Evolutionary conservation across 2,888 invertebrate genomes (phyloP).

Genomic region (Epistrophe grossulariae): DNA sequence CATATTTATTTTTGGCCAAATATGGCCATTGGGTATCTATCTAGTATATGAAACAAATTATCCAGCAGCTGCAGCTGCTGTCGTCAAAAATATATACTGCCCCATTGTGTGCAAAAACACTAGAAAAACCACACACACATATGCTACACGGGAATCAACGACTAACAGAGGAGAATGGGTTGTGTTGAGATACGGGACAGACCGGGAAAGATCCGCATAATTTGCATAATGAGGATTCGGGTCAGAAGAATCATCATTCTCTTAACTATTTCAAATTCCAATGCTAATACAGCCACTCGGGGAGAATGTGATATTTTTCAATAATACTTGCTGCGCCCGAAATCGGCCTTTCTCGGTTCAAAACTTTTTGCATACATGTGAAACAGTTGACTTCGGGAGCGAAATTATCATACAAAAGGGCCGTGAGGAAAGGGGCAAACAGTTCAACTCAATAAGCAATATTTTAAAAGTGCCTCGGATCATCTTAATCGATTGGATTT

Average conservation of each 20-base stretch:
- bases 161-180: neutral
- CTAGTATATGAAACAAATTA: conserved; percentile 59
- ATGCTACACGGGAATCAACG: conserved; percentile 33
- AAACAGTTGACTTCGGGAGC: neutral
- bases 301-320: conserved; percentile 67
- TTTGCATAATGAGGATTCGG: conserved; percentile 71
- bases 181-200: neutral
- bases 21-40: conserved; percentile 51
- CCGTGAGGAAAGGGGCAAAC: no score
- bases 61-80: conserved; percentile 62
- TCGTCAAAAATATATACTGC: conserved; percentile 63
- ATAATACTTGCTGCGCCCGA: conserved; percentile 47
- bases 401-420: neutral
- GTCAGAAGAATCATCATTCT: conserved; percentile 67
- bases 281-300: conserved; percentile 61
- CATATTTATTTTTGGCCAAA: conserved; percentile 18
- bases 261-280: conserved; percentile 70
- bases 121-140: conserved; percentile 67
- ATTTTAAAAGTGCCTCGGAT: no score
- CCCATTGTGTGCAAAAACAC: conserved; percentile 64
- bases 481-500: no score
- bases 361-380: conserved; percentile 33
- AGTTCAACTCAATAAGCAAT: no score
- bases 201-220: conserved; percentile 64
- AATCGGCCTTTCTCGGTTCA: conserved; percentile 38